phyloP scores from a whole-genome alignment of 2,888 invertebrate genomes.

The Agrilus cyanescens region DNA sequence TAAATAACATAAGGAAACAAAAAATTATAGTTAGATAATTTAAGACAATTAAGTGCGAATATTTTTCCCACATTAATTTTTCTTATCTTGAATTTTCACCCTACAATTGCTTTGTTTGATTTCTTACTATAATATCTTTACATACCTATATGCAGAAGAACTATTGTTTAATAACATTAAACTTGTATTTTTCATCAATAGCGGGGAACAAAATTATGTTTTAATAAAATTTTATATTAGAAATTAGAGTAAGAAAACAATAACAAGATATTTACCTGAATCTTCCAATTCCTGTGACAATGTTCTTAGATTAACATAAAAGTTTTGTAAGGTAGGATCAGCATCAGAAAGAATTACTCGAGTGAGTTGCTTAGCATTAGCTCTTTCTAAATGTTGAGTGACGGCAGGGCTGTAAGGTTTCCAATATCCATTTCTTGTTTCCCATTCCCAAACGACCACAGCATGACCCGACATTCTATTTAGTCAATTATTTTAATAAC shows the following conservation, averaged over 20 bases:
- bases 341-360: slow-evolving; percentile 78
- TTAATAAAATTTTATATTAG: no score
- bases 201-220: no score
- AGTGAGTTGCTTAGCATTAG: slow-evolving; percentile 71
- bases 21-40: not conserved
- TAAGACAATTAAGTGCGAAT: no score
- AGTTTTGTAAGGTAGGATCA: slow-evolving; percentile 66
- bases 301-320: slow-evolving; percentile 64
- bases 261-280: slow-evolving; percentile 32
- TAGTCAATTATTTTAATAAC: slow-evolving; percentile 9
- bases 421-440: slow-evolving; percentile 61
- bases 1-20: not conserved
- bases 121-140: no score
- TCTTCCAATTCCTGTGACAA: slow-evolving; percentile 61
- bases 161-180: no score
- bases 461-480: slow-evolving; percentile 50
- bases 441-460: slow-evolving; percentile 75
- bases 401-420: slow-evolving; percentile 78
- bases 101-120: no score
- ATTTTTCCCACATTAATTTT: no score
- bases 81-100: no score
- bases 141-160: no score
- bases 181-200: no score
- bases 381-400: slow-evolving; percentile 72
- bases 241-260: no score